These are phyloP conservation scores for Cassiopea xamachana DNA, from an alignment of 30 jellyfish, hydroid and myxozoan species.

Conservation along the genomic window DNA sequence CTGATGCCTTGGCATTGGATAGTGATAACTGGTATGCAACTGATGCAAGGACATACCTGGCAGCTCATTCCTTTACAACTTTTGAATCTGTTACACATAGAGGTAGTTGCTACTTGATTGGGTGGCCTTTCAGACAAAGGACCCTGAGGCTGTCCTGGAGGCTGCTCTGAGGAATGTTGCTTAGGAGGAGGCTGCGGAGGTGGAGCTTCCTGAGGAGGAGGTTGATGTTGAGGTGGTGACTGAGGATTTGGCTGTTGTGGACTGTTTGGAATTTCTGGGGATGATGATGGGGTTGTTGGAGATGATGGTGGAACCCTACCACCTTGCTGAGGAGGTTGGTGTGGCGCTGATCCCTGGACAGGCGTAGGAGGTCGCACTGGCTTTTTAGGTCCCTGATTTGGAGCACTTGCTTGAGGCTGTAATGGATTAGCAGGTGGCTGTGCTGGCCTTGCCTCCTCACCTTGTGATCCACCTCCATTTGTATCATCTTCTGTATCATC, in stretches of 20 bases:
- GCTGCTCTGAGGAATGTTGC: slow-evolving; percentile 2
- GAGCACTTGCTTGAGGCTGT: slow-evolving; percentile 29
- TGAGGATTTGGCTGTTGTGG: not conserved
- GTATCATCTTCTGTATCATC: slow-evolving; percentile 58
- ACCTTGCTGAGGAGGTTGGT: not conserved
- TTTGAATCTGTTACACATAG: slow-evolving; percentile 47
- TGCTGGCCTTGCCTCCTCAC: slow-evolving; percentile 8
- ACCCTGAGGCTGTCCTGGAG: slow-evolving; percentile 5
- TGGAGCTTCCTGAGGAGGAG: not conserved
- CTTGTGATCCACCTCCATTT: slow-evolving; percentile 28
- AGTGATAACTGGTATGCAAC: slow-evolving; percentile 53
- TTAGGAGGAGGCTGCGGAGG: slow-evolving; percentile 14
- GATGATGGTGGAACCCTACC: not conserved
- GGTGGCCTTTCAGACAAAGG: not conserved
- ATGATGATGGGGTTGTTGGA: slow-evolving; percentile 5
- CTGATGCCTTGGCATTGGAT: slow-evolving; percentile 54
- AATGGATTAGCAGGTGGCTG: slow-evolving; percentile 9
- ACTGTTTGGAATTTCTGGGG: not conserved
- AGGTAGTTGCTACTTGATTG: slow-evolving; percentile 14
- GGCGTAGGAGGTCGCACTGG: not conserved
- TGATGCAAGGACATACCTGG: slow-evolving; percentile 59
- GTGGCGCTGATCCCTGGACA: not conserved
- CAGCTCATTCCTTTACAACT: slow-evolving; percentile 73
- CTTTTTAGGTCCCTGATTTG: not conserved
- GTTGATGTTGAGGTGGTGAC: not conserved